Conservation (phyloP, 1,140 invertebrate genomes). For the Caerostris darwini region DNA sequence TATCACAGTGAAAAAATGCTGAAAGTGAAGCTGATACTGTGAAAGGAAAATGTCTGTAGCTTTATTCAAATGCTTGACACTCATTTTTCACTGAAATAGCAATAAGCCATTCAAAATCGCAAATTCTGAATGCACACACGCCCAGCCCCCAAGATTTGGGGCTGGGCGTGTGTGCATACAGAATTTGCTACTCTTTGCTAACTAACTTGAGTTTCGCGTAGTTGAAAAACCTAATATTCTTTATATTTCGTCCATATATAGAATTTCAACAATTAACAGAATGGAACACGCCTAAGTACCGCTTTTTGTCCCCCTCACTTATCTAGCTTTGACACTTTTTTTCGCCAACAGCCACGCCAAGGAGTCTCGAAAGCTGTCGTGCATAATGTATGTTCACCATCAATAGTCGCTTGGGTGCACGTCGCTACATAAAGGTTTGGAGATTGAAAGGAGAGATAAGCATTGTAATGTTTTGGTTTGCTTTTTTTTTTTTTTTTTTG, state of each 20-base stretch:
- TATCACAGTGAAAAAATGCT: too few species aligned
- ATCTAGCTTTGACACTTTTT: background rate
- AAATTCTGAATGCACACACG: background rate
- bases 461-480: background rate
- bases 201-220: too few species aligned
- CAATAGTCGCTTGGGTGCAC: background rate
- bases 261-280: background rate
- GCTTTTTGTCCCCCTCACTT: background rate
- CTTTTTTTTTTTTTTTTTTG: background rate
- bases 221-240: too few species aligned
- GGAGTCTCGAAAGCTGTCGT: background rate
- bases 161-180: too few species aligned
- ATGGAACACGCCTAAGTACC: background rate
- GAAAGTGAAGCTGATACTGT: too few species aligned
- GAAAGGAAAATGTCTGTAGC: too few species aligned
- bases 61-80: too few species aligned
- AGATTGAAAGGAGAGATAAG: background rate
- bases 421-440: background rate
- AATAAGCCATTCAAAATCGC: background rate
- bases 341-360: too few species aligned
- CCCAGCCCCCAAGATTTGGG: background rate
- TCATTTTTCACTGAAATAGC: too few species aligned
- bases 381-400: conserved; percentile 24
- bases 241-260: too few species aligned
- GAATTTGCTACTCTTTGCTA: too few species aligned